Conservation (phyloP, 2,113 vertebrate genomes). For the Amphiprion percula region DNA sequence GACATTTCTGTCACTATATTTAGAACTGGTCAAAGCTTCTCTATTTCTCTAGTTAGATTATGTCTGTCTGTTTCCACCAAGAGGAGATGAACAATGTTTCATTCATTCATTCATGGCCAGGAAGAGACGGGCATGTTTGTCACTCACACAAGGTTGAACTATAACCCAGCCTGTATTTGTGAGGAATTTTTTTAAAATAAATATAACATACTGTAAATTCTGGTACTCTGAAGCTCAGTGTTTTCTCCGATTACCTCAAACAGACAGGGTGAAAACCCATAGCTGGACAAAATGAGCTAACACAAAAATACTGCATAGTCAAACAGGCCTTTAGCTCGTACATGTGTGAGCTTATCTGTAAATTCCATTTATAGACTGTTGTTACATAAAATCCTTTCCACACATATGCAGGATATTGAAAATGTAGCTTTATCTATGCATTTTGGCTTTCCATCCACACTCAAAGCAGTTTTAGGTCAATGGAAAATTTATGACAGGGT, state of each 20-base stretch:
- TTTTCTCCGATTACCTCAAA: background rate
- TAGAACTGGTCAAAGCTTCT: slow-evolving; percentile 18
- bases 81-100: slow-evolving; percentile 47
- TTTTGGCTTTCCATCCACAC: too few species aligned
- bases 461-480: too few species aligned
- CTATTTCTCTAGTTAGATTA: slow-evolving; percentile 1
- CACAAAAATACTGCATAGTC: background rate
- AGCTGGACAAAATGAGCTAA: background rate
- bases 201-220: background rate
- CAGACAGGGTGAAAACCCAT: background rate
- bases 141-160: slow-evolving; percentile 5
- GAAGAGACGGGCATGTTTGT: slow-evolving; percentile 27
- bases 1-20: background rate
- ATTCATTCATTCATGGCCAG: slow-evolving; percentile 30
- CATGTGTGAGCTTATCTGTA: too few species aligned
- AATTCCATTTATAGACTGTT: too few species aligned
- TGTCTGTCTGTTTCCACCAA: slow-evolving; percentile 15
- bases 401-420: too few species aligned
- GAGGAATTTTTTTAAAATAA: background rate
- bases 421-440: too few species aligned
- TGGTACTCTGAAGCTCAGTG: background rate
- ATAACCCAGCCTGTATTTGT: slow-evolving; percentile 2
- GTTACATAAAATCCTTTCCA: too few species aligned
- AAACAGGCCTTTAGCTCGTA: background rate
- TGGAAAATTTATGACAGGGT: too few species aligned